Evolutionary conservation across 2,888 invertebrate genomes (phyloP).

Genomic region (Macrophya alboannulata): DNA sequence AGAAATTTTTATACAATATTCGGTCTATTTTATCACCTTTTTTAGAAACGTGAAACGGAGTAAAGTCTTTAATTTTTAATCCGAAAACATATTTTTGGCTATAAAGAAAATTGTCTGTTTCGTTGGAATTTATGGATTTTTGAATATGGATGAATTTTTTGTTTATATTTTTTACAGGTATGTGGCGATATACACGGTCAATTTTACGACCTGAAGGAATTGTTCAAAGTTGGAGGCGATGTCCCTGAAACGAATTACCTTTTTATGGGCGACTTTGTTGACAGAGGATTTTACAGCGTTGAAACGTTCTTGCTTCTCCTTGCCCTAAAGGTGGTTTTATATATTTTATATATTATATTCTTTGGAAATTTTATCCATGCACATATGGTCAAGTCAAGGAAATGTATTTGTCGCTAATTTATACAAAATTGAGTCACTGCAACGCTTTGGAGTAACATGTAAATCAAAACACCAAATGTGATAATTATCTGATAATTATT

Average conservation of each 20-base stretch:
- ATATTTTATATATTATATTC: too few relatives aligned
- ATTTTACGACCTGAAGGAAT: conserved; percentile 98
- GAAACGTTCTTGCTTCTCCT: conserved; percentile 98
- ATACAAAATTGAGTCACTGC: neutral
- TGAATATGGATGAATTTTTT: neutral
- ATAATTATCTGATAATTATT: neutral
- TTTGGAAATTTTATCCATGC: neutral
- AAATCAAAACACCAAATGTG: neutral
- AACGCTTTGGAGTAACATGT: neutral
- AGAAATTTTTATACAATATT: neutral
- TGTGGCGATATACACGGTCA: conserved; percentile 99
- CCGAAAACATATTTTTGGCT: neutral
- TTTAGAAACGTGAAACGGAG: neutral
- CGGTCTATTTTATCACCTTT: neutral
- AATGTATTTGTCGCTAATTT: conserved; percentile 16
- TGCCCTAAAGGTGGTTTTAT: conserved; percentile 93
- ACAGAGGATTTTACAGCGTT: conserved; percentile 99
- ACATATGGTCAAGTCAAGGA: neutral
- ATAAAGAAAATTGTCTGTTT: neutral
- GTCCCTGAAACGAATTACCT: conserved; percentile 99
- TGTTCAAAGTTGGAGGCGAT: conserved; percentile 99
- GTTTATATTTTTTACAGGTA: conserved; percentile 85
- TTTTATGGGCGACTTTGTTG: conserved; percentile 99
- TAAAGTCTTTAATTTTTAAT: too few relatives aligned
- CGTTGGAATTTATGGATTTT: neutral